Percentiles rank a stretch among this genome's conserved stretches.
Evolutionary conservation across 2,888 invertebrate genomes (phyloP).

Genomic region (Pterobdella sp.): DNA sequence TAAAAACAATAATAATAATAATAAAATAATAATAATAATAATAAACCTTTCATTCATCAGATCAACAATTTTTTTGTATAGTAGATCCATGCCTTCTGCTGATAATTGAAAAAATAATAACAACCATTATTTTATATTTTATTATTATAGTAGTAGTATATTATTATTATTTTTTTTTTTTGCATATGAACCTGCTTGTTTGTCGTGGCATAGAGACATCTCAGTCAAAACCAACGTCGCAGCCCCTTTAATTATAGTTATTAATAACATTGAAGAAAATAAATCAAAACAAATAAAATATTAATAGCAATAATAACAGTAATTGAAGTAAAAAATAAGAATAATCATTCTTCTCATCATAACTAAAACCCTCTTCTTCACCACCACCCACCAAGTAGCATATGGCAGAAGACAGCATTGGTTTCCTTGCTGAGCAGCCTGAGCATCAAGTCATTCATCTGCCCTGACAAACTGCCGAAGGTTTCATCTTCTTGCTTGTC

Average conservation of each 20-base stretch:
- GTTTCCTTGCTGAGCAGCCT: constrained; percentile 74
- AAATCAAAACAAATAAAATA: background rate
- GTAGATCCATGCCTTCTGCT: background rate
- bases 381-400: constrained; percentile 61
- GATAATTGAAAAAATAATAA: too few relatives aligned
- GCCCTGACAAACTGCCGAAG: constrained; percentile 46
- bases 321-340: background rate
- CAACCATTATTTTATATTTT: too few relatives aligned
- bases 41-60: constrained; percentile 18
- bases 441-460: constrained; percentile 63
- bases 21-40: too few relatives aligned
- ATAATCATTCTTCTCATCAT: background rate
- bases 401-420: constrained; percentile 77
- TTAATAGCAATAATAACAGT: background rate
- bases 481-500: constrained; percentile 37
- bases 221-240: background rate
- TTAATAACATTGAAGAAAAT: too few relatives aligned
- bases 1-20: too few relatives aligned
- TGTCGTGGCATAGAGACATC: constrained; percentile 1
- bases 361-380: background rate
- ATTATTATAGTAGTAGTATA: too few relatives aligned
- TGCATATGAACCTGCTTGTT: too few relatives aligned
- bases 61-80: background rate
- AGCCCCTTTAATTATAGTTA: constrained; percentile 13
- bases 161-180: too few relatives aligned